phyloP scores from a whole-genome alignment of 2,113 vertebrate species.

The Pleuronectes platessa region DNA sequence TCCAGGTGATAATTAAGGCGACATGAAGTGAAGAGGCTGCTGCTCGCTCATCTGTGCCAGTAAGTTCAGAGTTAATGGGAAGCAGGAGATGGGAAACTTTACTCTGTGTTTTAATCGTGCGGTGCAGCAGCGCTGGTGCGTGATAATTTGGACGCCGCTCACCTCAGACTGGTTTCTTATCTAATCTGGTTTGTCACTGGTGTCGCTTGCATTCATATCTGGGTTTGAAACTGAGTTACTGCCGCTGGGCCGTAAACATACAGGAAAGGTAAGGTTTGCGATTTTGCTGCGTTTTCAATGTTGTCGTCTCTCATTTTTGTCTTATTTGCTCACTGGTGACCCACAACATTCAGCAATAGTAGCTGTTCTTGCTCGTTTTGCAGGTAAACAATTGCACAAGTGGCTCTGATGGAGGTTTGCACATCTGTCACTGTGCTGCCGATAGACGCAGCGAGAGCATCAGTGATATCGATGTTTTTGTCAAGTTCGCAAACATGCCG shows the following conservation, averaged over 20 bases:
- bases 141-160: conserved; percentile 32
- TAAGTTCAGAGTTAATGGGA: conserved; percentile 43
- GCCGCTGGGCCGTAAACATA: conserved; percentile 20
- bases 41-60: conserved; percentile 49
- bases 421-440: background rate
- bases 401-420: background rate
- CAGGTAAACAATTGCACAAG: background rate
- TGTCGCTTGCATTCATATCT: conserved; percentile 35
- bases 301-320: conserved; percentile 30
- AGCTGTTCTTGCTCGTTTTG: background rate
- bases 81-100: conserved; percentile 50
- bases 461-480: background rate
- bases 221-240: background rate
- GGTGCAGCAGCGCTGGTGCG: conserved; percentile 21
- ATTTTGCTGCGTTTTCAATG: conserved; percentile 29
- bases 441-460: background rate
- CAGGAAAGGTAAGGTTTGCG: conserved; percentile 14
- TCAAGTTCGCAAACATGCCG: conserved; percentile 8
- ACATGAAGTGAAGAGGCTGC: conserved; percentile 45
- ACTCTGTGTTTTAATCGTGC: conserved; percentile 39
- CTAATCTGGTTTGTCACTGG: conserved; percentile 51
- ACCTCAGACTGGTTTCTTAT: conserved; percentile 40
- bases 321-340: conserved; percentile 9
- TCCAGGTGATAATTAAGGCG: conserved; percentile 61
- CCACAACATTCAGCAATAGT: background rate